Evolutionary conservation across 2,797 vertebrate genomes (phyloP).

Genomic region (Bradypodion ventrale): DNA sequence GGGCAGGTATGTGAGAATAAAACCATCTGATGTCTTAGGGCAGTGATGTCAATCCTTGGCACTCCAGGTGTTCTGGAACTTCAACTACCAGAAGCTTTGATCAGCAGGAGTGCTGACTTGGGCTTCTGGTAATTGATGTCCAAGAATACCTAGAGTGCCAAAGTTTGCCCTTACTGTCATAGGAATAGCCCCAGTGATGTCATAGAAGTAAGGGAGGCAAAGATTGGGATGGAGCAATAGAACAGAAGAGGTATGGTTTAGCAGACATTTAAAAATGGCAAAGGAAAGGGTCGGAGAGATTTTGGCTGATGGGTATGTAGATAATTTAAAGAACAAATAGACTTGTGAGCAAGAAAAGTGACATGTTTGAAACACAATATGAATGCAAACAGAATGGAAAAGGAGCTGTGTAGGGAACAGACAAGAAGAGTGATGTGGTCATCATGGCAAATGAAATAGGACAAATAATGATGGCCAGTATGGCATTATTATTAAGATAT

Average conservation of each 20-base stretch:
- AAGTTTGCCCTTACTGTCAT: too few relatives aligned
- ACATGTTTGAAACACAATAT: background rate
- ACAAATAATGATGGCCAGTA: background rate
- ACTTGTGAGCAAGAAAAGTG: background rate
- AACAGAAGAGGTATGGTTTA: background rate
- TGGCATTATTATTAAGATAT: background rate
- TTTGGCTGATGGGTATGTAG: background rate
- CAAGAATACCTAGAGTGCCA: too few relatives aligned
- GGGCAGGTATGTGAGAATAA: too few relatives aligned
- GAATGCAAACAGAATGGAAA: background rate
- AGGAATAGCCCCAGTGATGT: too few relatives aligned
- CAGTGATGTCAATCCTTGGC: too few relatives aligned
- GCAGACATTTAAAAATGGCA: background rate
- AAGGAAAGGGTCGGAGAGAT: background rate
- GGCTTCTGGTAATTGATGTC: too few relatives aligned
- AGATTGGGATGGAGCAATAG: background rate
- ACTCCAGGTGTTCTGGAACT: too few relatives aligned
- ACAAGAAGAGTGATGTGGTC: background rate
- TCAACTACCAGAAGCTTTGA: too few relatives aligned
- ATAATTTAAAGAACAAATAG: background rate
- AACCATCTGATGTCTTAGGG: too few relatives aligned
- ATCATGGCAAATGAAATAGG: background rate
- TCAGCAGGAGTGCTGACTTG: too few relatives aligned
- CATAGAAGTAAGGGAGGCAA: background rate
- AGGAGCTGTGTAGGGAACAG: background rate